Conservation (phyloP, 2,797 vertebrate genomes). For the Lagodon rhomboides region DNA sequence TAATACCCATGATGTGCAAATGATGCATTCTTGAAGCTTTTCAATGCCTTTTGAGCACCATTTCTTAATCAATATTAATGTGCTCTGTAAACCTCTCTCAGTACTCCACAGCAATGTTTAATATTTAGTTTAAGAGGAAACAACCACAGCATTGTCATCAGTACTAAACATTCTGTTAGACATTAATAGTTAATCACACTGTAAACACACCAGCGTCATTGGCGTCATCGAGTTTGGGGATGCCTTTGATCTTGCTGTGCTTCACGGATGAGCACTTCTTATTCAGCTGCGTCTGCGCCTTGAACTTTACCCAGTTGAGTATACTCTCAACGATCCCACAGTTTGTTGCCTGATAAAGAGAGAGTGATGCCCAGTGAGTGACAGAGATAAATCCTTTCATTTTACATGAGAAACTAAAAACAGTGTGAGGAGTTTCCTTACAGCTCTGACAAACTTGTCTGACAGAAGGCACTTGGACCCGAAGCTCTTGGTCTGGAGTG, state of each 20-base stretch:
- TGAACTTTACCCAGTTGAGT: slow-evolving; percentile 99
- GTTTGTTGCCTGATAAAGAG: slow-evolving; percentile 84
- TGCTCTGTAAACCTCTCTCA: neutral
- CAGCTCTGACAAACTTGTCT: slow-evolving; percentile 96
- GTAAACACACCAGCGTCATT: slow-evolving; percentile 94
- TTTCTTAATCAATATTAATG: neutral
- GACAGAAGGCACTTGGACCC: slow-evolving; percentile 94
- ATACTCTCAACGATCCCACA: slow-evolving; percentile 98
- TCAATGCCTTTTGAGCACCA: neutral
- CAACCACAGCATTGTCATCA: neutral
- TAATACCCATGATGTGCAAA: neutral
- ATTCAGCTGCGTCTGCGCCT: slow-evolving; percentile 96
- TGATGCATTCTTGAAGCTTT: neutral
- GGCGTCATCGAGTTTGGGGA: slow-evolving; percentile 98
- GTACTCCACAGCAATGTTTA: neutral
- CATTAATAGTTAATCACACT: slow-evolving; percentile 13
- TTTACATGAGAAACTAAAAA: neutral
- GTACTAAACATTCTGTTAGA: neutral
- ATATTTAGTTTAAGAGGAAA: neutral
- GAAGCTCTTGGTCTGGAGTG: slow-evolving; percentile 95
- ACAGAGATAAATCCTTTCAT: slow-evolving; percentile 36
- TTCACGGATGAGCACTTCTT: slow-evolving; percentile 98
- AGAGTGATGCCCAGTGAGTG: neutral
- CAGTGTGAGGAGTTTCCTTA: slow-evolving; percentile 78
- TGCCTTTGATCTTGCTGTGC: slow-evolving; percentile 96